phyloP scores from a whole-genome alignment of 2,888 invertebrate species.

The Mongoloraphidia duomilia region DNA sequence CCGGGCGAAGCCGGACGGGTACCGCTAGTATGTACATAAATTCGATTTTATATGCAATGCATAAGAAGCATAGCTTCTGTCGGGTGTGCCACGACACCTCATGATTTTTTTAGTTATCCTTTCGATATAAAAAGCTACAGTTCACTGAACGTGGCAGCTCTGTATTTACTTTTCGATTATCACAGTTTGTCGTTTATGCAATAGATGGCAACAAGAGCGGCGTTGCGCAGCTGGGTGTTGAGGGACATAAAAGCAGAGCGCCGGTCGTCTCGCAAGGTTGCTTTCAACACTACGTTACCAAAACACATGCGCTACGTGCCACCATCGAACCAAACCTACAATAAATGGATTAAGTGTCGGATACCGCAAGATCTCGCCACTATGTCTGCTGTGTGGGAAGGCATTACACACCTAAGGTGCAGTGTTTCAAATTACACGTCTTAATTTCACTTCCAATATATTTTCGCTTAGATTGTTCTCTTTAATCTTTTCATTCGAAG shows the following conservation, averaged over 20 bases:
- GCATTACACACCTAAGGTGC: conserved; percentile 43
- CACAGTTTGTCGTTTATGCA: not conserved
- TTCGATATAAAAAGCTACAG: no score
- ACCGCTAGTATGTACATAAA: no score
- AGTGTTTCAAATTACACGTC: not conserved
- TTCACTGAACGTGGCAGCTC: no score
- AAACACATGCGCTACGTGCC: conserved; percentile 35
- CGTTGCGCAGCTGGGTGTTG: conserved; percentile 34
- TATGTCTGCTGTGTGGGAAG: conserved; percentile 48
- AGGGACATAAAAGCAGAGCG: conserved; percentile 36
- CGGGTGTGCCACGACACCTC: no score
- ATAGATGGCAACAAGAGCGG: conserved; percentile 33
- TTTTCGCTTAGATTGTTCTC: no score
- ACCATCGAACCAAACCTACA: conserved; percentile 35
- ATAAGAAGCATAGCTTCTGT: no score
- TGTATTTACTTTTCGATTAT: no score
- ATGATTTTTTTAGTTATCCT: no score
- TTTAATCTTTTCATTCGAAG: no score
- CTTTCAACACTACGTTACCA: conserved; percentile 39
- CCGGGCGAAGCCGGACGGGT: no score
- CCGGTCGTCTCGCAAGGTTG: conserved; percentile 31
- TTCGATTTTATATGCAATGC: no score
- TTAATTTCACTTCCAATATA: no score
- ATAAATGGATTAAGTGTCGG: conserved; percentile 38
- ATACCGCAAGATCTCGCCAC: conserved; percentile 41